These are phyloP conservation scores for Dryococelus australis DNA, from an alignment of 2,888 invertebrate species.

Conservation along the genomic window DNA sequence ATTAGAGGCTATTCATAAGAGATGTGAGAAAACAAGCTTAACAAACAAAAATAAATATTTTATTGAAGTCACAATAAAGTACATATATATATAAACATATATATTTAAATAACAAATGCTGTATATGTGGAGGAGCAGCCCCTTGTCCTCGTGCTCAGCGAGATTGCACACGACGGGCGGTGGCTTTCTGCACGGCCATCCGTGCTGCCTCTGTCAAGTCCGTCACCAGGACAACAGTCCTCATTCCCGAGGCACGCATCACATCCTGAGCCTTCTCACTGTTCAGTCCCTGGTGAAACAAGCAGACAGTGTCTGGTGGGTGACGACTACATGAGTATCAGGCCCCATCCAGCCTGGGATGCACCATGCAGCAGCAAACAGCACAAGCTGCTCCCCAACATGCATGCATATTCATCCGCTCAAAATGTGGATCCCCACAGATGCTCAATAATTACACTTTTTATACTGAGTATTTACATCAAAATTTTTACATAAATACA, in stretches of 20 bases:
- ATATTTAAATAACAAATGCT: not conserved
- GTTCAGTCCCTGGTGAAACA: conserved; percentile 48
- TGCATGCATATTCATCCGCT: not conserved
- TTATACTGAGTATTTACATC: no score
- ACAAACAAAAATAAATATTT: not conserved
- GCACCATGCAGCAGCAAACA: not conserved
- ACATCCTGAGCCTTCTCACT: conserved; percentile 33
- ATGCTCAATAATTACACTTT: not conserved
- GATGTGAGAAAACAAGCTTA: not conserved
- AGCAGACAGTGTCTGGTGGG: not conserved
- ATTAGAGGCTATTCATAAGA: no score
- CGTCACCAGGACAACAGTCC: conserved; percentile 32
- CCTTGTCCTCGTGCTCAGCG: not conserved
- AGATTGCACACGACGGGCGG: not conserved
- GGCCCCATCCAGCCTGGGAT: not conserved
- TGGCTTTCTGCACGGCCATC: conserved; percentile 33
- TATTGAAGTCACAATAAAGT: not conserved
- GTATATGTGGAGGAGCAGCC: not conserved
- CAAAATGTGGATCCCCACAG: not conserved
- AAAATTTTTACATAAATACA: no score
- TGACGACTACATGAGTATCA: not conserved
- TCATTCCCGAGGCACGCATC: conserved; percentile 29
- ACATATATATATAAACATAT: not conserved
- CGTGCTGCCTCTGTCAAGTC: conserved; percentile 33
- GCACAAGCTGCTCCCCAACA: conserved; percentile 3